These are phyloP conservation scores for Pachyrhynchus sulphureomaculatus DNA, from an alignment of 1,140 invertebrate species.

Conservation along the genomic window DNA sequence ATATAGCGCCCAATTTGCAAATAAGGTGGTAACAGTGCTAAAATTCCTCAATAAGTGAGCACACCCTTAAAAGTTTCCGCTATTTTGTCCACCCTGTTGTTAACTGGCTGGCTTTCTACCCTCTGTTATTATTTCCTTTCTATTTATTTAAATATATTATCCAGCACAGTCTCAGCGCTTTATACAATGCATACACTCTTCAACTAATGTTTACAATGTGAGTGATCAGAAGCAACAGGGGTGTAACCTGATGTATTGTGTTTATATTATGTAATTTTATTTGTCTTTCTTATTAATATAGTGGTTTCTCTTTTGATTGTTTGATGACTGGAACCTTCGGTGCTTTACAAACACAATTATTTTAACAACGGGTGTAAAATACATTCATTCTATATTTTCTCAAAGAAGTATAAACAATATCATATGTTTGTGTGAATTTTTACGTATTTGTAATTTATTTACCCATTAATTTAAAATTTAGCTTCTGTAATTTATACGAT, in stretches of 20 bases:
- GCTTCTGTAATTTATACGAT: no score
- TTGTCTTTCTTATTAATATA: slow-evolving; percentile 19
- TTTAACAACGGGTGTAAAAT: no score
- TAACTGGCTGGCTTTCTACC: slow-evolving; percentile 15
- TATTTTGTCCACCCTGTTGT: slow-evolving; percentile 13
- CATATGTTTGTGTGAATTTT: no score
- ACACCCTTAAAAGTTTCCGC: slow-evolving; percentile 16
- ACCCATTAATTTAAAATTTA: no score
- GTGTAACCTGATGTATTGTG: background rate
- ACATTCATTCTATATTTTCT: no score
- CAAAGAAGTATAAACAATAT: no score
- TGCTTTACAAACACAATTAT: background rate
- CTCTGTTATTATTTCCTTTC: slow-evolving; percentile 19
- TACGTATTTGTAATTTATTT: no score
- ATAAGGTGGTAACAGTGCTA: background rate
- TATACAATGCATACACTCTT: background rate
- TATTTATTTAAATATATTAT: background rate
- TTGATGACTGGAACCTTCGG: slow-evolving; percentile 1
- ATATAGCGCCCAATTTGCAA: no score
- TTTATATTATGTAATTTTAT: slow-evolving; percentile 27
- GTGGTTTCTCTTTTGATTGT: slow-evolving; percentile 4
- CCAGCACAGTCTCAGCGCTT: background rate
- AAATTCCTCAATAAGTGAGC: background rate
- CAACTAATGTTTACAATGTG: slow-evolving; percentile 2
- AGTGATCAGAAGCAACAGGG: slow-evolving; percentile 5